phyloP scores from a whole-genome alignment of 2,888 invertebrate species.

The Drosophila rellima region DNA sequence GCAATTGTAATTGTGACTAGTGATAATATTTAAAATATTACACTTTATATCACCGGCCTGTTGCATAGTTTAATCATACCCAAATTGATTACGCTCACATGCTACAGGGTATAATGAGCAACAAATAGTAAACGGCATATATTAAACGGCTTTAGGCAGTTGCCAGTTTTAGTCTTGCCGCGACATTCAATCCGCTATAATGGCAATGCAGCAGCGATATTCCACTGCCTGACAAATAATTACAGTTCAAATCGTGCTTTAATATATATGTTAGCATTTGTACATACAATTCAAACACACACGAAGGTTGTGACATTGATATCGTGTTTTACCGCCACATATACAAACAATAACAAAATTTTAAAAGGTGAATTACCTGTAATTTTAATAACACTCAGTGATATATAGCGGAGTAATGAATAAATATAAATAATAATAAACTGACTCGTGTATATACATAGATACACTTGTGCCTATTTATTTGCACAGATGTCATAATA shows the following conservation, averaged over 20 bases:
- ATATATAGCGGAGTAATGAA: neutral
- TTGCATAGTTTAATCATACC: slow-evolving; percentile 2
- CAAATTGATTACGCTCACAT: neutral
- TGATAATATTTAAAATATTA: no score
- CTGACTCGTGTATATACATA: neutral
- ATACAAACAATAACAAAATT: slow-evolving; percentile 10
- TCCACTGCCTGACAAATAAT: slow-evolving; percentile 7
- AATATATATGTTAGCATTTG: slow-evolving; percentile 13
- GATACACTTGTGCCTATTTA: neutral
- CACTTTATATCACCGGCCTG: no score
- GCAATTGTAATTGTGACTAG: no score
- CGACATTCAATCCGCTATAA: slow-evolving; percentile 51
- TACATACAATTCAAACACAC: slow-evolving; percentile 3
- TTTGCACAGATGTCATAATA: slow-evolving; percentile 4
- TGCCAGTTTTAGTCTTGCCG: slow-evolving; percentile 55
- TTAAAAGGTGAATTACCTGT: slow-evolving; percentile 48
- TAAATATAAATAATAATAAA: slow-evolving; percentile 4
- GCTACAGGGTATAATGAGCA: slow-evolving; percentile 2
- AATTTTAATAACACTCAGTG: neutral
- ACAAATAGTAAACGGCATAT: slow-evolving; percentile 14
- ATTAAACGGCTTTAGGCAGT: slow-evolving; percentile 39
- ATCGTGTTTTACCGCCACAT: slow-evolving; percentile 49
- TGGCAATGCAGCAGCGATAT: slow-evolving; percentile 36
- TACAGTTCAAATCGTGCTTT: slow-evolving; percentile 1
- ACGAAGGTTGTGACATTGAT: slow-evolving; percentile 36